phyloP scores from a whole-genome alignment of 2,888 invertebrate genomes.

The Pheosia tremula region DNA sequence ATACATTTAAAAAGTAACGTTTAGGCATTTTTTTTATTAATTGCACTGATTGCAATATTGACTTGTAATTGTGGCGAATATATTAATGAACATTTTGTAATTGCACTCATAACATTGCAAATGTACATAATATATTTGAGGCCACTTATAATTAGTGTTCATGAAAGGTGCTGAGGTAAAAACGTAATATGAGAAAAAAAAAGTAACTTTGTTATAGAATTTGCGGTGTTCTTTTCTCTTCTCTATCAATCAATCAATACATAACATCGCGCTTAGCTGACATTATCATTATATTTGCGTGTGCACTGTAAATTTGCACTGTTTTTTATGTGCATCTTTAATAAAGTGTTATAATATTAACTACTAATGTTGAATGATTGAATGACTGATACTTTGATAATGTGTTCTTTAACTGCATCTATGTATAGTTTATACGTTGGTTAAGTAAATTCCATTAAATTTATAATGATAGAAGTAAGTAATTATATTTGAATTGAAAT shows the following conservation, averaged over 20 bases:
- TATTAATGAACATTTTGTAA: too few species aligned
- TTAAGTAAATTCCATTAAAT: conserved; percentile 17
- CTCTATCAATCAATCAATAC: too few species aligned
- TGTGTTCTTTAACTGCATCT: conserved; percentile 38
- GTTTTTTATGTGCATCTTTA: background rate
- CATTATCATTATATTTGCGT: too few species aligned
- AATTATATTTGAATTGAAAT: conserved; percentile 31
- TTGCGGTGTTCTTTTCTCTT: too few species aligned
- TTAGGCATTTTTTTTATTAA: background rate
- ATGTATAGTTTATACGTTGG: conserved; percentile 28
- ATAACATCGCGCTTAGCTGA: too few species aligned
- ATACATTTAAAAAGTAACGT: background rate
- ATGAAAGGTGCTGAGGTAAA: too few species aligned
- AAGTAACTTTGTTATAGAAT: too few species aligned
- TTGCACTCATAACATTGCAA: too few species aligned
- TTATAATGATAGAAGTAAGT: conserved; percentile 10
- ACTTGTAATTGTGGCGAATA: too few species aligned
- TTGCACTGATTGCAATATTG: background rate
- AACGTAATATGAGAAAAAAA: too few species aligned
- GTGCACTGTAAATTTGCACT: background rate
- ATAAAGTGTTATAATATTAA: background rate
- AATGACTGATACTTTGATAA: conserved; percentile 51
- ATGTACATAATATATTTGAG: too few species aligned
- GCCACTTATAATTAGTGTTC: too few species aligned
- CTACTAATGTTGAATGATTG: conserved; percentile 8